These are phyloP conservation scores for Lingula anatina DNA, from an alignment of 2,888 invertebrate species.

Conservation along the genomic window DNA sequence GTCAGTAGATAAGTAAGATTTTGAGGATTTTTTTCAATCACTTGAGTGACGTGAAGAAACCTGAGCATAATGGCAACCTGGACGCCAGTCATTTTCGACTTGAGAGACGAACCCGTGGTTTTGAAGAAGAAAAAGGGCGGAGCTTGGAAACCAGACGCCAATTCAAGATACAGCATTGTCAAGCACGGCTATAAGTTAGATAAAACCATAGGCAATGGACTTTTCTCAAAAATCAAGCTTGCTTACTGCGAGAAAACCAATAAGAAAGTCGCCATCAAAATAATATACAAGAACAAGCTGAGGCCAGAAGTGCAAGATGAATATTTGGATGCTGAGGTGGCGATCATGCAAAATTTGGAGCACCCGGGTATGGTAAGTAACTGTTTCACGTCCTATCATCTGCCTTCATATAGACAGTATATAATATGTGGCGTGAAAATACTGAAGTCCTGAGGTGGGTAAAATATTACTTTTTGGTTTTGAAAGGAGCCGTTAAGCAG, in stretches of 20 bases:
- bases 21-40: too few species aligned
- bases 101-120: conserved; percentile 1
- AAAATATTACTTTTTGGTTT: too few species aligned
- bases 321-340: conserved; percentile 14
- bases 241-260: conserved; percentile 8
- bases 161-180: conserved; percentile 4
- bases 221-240: conserved; percentile 12
- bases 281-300: conserved; percentile 11
- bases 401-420: background rate
- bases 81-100: background rate
- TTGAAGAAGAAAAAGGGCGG: conserved; percentile 6
- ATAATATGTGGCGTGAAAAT: background rate
- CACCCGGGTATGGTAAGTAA: conserved; percentile 15
- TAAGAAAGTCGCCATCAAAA: conserved; percentile 14
- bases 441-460: too few species aligned
- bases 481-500: too few species aligned
- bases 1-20: too few species aligned
- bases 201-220: conserved; percentile 13
- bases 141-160: conserved; percentile 8
- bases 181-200: conserved; percentile 11
- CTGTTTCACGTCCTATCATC: background rate
- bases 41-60: too few species aligned
- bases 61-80: conserved; percentile 1
- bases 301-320: conserved; percentile 5
- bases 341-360: conserved; percentile 8